Base-by-base conservation (phyloP, 2,113 vertebrate genomes). In the Nibea coibor region DNA sequence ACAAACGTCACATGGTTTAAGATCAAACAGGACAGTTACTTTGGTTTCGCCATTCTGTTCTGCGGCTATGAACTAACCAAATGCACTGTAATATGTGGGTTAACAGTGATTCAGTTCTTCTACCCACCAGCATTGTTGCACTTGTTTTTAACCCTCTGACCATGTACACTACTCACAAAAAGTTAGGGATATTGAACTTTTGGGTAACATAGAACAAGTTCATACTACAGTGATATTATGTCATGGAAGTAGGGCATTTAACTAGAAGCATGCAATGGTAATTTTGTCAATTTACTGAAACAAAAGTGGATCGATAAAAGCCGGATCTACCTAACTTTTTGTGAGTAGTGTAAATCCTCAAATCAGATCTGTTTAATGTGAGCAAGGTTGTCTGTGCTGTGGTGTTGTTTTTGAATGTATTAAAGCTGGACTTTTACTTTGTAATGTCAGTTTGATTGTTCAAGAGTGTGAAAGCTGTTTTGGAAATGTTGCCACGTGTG, bases 11-110 rank as follows among this genome's bases (percentile, higher is more conserved):
- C 22, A 56, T 62, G 43, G 47, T 1, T 39, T 59, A 31, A 35
- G 22, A 39, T 43, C 43, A 12, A 43, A 61, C 43, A 54, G 24
- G 50, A 31, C 28, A 0, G 73, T 79, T 59, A 70, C 19, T 58
- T 56, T 26, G n/a, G 68, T 77, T 85, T 74, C 48, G 31, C n/a
- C 2, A 19, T 72, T 81, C 35, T 51, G 19, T 4, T 63, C 9
- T 72, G 62, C 10, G 3, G 14, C 54, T 50, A 5, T 1, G 0
- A 78, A 54, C 42, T 11, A 54, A 80, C 47, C 26, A 67, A 75
- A 78, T 85, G 75, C 79, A 77, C 83, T 87, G 50, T 9, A 26
- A 69, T 14, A 6, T 53, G 74, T 84, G 62, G 77, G 78, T 75
- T 79, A 16, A 24, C 39, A 47, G 65, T 83, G 19, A 71, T 39